phyloP scores from a whole-genome alignment of 2,113 vertebrate species.

The Microcebus jonahi region DNA sequence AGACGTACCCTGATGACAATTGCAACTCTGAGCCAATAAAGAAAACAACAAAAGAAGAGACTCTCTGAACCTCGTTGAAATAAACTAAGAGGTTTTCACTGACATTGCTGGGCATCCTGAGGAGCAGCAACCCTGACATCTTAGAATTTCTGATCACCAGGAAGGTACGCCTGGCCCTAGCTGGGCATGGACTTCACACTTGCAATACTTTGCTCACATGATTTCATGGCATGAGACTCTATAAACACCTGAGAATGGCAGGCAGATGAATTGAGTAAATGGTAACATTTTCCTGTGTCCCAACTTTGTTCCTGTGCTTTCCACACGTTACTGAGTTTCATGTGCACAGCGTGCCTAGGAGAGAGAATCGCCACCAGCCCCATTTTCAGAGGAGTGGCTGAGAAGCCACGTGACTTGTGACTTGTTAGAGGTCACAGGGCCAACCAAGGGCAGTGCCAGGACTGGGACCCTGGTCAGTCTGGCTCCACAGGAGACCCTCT shows the following conservation, averaged over 20 bases:
- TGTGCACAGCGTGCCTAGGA: background rate
- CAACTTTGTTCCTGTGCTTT: background rate
- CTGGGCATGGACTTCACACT: background rate
- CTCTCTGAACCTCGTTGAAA: background rate
- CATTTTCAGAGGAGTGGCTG: background rate
- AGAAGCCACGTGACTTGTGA: background rate
- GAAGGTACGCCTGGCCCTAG: background rate
- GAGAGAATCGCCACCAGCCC: background rate
- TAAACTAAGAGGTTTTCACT: background rate
- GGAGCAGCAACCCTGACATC: background rate
- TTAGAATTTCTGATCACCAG: background rate
- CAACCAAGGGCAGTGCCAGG: background rate
- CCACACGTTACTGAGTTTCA: background rate
- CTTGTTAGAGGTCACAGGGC: background rate
- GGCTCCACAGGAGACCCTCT: background rate
- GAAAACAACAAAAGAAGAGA: background rate
- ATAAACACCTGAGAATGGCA: background rate
- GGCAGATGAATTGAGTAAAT: background rate
- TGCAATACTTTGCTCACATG: background rate
- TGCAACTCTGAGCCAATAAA: background rate
- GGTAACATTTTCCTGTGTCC: fast-evolving
- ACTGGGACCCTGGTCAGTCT: background rate
- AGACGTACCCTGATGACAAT: background rate
- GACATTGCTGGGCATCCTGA: background rate
- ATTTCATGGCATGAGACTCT: background rate